Evolutionary conservation across 2,888 invertebrate genomes (phyloP), one percentile per base, ranked within the genome.

Genomic region (Synergus laeviventris): DNA sequence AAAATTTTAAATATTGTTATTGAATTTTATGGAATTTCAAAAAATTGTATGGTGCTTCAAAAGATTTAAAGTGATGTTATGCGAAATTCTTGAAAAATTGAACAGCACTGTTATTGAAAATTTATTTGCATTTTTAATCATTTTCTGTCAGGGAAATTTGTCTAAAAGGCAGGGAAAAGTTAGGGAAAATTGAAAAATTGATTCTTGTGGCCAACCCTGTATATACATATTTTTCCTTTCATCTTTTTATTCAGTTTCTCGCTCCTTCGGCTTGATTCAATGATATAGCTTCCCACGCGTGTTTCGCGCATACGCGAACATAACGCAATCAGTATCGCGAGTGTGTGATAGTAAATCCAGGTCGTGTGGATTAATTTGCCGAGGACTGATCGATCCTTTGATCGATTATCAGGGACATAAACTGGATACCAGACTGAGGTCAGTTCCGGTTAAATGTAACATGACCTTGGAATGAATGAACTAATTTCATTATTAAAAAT

Each of bases 281-380:
- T 49, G 24, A 16, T n/a, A 16, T n/a, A 21, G 49, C 39, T 74
- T 78, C 77, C 75, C 78, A 80, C 76, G 49, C 78, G 76, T 56
- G 9, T 31, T 49, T 70, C 1, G 49, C 24, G 49, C 64, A 62
- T n/a, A 36, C 31, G 62, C 14, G 12, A 70, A 70, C 49, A 56
- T 21, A 56, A 56, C 56, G 18, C 31, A 45, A 24, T 66, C 24
- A 14, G 14, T 45, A 70, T n/a, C 45, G 66, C 66, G 66, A 70
- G 66, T 70, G 70, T 21, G 62, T 64, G 24, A 11, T 42, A 49
- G 31, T 49, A 49, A 62, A 70, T 21, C 18, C 21, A 74, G 42
- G 24, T 45, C 76, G 45, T 64, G 39, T 62, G 42, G 61, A 73
- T 60, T 60, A 73, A 76, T 61, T 70, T 76, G 36, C 59, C 14